These are phyloP conservation scores for Acholoe squamosa DNA, from an alignment of 2,888 invertebrate genomes.

Conservation along the genomic window DNA sequence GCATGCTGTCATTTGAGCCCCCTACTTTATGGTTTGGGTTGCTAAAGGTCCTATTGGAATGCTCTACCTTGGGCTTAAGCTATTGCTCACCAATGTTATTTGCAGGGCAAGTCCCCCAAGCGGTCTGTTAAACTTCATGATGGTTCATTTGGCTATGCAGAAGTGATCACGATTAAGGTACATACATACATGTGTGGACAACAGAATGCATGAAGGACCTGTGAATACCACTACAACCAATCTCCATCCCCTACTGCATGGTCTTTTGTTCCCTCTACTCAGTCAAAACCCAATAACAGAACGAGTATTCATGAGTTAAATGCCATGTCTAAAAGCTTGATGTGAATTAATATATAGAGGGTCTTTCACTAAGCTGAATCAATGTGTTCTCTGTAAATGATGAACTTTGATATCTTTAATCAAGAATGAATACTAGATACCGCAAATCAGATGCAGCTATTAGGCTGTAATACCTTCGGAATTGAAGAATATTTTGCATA, in stretches of 20 bases:
- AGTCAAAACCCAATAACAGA: not conserved
- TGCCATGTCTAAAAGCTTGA: too few relatives aligned
- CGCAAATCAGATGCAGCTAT: too few relatives aligned
- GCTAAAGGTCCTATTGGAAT: too few relatives aligned
- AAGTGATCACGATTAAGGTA: conserved; percentile 98
- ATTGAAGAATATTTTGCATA: too few relatives aligned
- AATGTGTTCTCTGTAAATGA: too few relatives aligned
- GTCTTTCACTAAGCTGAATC: too few relatives aligned
- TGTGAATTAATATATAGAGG: too few relatives aligned
- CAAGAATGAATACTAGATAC: too few relatives aligned
- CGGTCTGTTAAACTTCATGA: conserved; percentile 83
- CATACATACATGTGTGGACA: conserved; percentile 51
- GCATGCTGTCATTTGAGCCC: too few relatives aligned
- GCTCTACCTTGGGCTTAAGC: not conserved
- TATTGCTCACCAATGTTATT: conserved; percentile 1
- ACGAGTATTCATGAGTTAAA: not conserved
- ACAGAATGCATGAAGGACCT: conserved; percentile 29
- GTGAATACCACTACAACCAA: not conserved
- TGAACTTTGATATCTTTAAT: too few relatives aligned
- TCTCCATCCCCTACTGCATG: not conserved
- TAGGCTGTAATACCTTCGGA: too few relatives aligned
- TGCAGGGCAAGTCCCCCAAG: conserved; percentile 65
- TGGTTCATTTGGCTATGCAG: conserved; percentile 94
- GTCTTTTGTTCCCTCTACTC: not conserved
- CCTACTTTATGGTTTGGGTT: too few relatives aligned